These are phyloP conservation scores for Nothobranchius furzeri DNA, from an alignment of 2,113 vertebrate species.

Conservation along the genomic window DNA sequence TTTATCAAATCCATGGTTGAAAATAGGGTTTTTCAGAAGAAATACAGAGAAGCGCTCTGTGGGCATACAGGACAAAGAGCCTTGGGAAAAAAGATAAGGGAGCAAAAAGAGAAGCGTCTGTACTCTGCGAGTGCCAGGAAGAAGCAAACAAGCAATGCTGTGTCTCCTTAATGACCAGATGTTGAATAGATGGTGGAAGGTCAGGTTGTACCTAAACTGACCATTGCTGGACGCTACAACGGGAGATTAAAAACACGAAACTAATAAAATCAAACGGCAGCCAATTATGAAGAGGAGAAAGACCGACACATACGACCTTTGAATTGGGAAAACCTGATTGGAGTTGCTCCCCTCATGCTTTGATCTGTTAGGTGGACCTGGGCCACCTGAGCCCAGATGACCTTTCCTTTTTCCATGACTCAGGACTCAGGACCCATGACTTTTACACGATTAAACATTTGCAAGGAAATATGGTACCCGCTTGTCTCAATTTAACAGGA, in stretches of 20 bases:
- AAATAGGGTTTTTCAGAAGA: too few relatives aligned
- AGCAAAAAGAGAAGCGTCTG: too few relatives aligned
- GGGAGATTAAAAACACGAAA: constrained; percentile 21
- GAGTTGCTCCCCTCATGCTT: constrained; percentile 29
- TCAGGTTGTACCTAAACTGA: too few relatives aligned
- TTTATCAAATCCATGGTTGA: too few relatives aligned
- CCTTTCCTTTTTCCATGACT: constrained; percentile 56
- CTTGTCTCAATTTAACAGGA: constrained; percentile 54
- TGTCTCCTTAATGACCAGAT: too few relatives aligned
- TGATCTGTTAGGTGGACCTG: constrained; percentile 25
- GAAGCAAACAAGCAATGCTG: too few relatives aligned
- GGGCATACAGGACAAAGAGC: too few relatives aligned
- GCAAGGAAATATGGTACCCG: constrained; percentile 26
- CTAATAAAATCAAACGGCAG: constrained; percentile 35
- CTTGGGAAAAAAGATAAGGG: too few relatives aligned
- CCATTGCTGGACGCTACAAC: neutral
- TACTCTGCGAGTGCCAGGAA: too few relatives aligned
- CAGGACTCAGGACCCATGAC: constrained; percentile 53
- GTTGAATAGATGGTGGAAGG: too few relatives aligned
- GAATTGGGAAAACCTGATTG: constrained; percentile 7
- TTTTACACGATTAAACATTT: constrained; percentile 60
- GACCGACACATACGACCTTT: constrained; percentile 10
- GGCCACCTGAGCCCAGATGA: too few relatives aligned
- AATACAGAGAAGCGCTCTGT: too few relatives aligned
- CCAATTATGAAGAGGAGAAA: constrained; percentile 16